These are phyloP conservation scores for Torymus auratus DNA, from an alignment of 2,888 invertebrate species.

Conservation along the genomic window DNA sequence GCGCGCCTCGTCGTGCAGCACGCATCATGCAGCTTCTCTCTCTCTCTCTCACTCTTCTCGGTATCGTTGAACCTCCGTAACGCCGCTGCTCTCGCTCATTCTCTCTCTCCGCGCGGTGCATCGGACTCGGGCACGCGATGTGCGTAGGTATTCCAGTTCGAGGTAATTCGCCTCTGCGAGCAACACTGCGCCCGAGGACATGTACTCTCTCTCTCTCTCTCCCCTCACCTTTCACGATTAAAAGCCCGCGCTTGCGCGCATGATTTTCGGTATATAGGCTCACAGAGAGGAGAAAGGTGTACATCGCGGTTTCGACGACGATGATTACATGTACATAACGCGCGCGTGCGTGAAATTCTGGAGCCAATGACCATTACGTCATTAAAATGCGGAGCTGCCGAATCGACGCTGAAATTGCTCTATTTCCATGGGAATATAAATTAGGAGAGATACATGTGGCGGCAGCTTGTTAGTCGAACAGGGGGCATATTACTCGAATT, in stretches of 20 bases:
- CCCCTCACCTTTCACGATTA: too few relatives aligned
- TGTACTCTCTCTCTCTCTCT: too few relatives aligned
- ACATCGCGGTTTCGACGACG: too few relatives aligned
- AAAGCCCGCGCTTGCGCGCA: too few relatives aligned
- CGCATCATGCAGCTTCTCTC: not conserved
- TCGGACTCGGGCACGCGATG: not conserved
- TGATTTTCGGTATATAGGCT: not conserved
- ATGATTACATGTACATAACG: too few relatives aligned
- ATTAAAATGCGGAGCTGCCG: not conserved
- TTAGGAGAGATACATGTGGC: not conserved
- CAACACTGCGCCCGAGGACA: conserved; percentile 11
- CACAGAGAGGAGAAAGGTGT: too few relatives aligned
- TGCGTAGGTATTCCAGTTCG: conserved; percentile 43
- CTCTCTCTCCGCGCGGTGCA: conserved; percentile 1
- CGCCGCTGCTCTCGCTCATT: conserved; percentile 25
- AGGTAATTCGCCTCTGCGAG: conserved; percentile 33
- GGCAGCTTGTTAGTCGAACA: conserved; percentile 6
- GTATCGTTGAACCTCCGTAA: conserved; percentile 37
- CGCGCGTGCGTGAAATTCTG: conserved; percentile 24
- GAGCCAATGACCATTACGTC: conserved; percentile 34
- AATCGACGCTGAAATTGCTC: conserved; percentile 18
- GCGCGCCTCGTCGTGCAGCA: too few relatives aligned
- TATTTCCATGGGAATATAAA: conserved; percentile 18
- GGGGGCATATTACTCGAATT: too few relatives aligned
- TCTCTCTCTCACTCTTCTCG: conserved; percentile 2